Conservation (phyloP, 2,888 invertebrate species). For the Dolichomitus sp. region DNA sequence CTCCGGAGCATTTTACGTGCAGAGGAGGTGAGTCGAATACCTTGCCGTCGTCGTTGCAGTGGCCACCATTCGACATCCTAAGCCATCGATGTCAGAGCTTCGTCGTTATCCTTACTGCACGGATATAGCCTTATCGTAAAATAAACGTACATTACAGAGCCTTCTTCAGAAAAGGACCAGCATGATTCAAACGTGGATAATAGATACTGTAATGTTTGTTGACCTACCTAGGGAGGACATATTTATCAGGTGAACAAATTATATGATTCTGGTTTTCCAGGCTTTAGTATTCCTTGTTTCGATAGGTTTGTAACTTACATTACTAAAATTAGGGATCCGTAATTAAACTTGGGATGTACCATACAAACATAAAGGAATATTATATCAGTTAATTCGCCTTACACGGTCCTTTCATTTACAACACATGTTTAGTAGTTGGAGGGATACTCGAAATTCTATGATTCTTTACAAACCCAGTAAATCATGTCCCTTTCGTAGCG, state of each 20-base stretch:
- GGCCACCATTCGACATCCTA: slow-evolving; percentile 3
- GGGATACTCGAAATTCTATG: background rate
- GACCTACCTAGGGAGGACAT: background rate
- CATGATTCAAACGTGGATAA: slow-evolving; percentile 1
- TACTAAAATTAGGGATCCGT: background rate
- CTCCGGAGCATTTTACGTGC: background rate
- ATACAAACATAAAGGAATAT: background rate
- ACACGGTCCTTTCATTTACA: background rate
- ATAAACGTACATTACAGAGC: slow-evolving; percentile 5
- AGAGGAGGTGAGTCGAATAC: slow-evolving; percentile 11
- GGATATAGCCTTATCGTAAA: slow-evolving; percentile 33
- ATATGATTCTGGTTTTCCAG: background rate
- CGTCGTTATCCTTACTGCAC: slow-evolving; percentile 35
- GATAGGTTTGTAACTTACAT: background rate
- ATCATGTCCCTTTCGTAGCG: background rate
- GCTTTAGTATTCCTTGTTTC: background rate
- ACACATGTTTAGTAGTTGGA: background rate
- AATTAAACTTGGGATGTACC: background rate
- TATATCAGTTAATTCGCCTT: background rate
- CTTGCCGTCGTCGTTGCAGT: slow-evolving; percentile 4
- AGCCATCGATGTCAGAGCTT: slow-evolving; percentile 31
- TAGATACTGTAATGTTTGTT: background rate
- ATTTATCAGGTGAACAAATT: slow-evolving; percentile 6
- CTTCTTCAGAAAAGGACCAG: background rate
- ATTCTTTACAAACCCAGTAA: background rate